Conservation (phyloP, 2,888 invertebrate species). For the Ligdia adustata region DNA sequence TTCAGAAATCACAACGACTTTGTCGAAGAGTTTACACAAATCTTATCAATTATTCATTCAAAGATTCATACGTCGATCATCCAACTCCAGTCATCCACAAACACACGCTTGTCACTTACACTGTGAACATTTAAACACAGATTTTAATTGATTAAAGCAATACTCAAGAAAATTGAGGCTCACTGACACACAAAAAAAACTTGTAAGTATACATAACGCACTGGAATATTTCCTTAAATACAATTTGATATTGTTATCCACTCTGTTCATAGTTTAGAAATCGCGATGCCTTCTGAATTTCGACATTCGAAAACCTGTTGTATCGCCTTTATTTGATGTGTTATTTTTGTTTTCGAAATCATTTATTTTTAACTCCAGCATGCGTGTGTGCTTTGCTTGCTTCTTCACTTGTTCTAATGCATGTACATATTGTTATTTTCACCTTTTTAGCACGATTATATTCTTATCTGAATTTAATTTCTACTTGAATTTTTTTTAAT, state of each 20-base stretch:
- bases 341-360: constrained; percentile 18
- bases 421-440: constrained; percentile 25
- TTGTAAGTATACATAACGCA: no score
- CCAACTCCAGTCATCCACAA: constrained; percentile 32
- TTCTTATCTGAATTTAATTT: background rate
- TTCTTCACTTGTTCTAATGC: constrained; percentile 37
- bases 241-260: no score
- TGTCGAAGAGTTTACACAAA: background rate
- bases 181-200: no score
- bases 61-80: background rate
- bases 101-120: constrained; percentile 32
- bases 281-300: no score
- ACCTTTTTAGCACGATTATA: background rate
- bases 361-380: constrained; percentile 23
- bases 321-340: constrained; percentile 10
- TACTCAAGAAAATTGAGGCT: constrained; percentile 34
- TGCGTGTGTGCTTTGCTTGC: constrained; percentile 42
- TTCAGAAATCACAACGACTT: background rate
- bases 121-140: constrained; percentile 25
- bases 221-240: no score
- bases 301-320: constrained; percentile 1
- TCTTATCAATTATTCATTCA: background rate
- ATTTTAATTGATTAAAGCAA: constrained; percentile 33
- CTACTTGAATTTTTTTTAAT: background rate
- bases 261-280: no score